A percentile compares a stretch with the other conserved stretches of the same genome.
phyloP scores from a whole-genome alignment of 2,888 invertebrate genomes.

The Patella caerulea region DNA sequence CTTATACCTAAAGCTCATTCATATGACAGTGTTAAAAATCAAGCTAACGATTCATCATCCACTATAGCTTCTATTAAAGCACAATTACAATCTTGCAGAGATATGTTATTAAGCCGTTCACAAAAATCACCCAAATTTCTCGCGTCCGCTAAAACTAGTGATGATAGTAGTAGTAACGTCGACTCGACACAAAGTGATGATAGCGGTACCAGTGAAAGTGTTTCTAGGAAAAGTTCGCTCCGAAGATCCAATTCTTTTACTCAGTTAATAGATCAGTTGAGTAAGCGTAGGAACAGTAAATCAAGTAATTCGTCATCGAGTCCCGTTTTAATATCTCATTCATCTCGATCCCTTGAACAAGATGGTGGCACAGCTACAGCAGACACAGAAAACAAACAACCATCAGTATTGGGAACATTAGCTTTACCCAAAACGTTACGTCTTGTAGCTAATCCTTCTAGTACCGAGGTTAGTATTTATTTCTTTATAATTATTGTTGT shows the following conservation, averaged over 20 bases:
- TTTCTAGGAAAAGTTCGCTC: conserved; percentile 41
- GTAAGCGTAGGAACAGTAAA: conserved; percentile 20
- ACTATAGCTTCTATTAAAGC: conserved; percentile 59
- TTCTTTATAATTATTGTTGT: no score
- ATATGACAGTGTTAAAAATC: conserved; percentile 33
- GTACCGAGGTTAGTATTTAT: conserved; percentile 31
- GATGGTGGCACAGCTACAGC: not conserved
- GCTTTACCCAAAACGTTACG: conserved; percentile 21
- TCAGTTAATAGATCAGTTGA: conserved; percentile 34
- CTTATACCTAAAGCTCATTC: conserved; percentile 38
- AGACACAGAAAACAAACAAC: not conserved
- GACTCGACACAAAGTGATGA: not conserved
- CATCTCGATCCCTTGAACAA: not conserved
- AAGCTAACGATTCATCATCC: conserved; percentile 27
- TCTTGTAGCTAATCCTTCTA: conserved; percentile 26
- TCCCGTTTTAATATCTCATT: not conserved
- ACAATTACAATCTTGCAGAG: conserved; percentile 60
- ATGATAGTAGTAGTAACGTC: conserved; percentile 19
- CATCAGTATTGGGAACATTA: not conserved
- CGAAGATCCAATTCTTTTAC: conserved; percentile 54
- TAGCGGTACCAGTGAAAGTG: conserved; percentile 13
- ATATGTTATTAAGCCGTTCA: conserved; percentile 44
- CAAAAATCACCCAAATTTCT: not conserved
- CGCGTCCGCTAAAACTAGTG: not conserved
- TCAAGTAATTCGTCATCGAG: conserved; percentile 11